phyloP scores from a whole-genome alignment of 2,888 invertebrate genomes.

The Panopea generosa region DNA sequence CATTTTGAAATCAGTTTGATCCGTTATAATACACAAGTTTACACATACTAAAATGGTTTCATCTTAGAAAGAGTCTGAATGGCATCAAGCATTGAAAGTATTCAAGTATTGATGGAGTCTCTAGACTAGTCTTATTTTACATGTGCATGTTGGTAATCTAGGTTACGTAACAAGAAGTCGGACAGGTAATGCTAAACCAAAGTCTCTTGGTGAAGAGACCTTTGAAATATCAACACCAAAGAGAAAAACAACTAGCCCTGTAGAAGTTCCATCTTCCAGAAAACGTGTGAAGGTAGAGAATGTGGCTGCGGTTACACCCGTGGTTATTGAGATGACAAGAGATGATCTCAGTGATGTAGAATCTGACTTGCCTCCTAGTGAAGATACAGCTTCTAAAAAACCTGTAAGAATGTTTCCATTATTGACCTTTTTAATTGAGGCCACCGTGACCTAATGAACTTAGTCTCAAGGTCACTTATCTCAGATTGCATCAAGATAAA shows the following conservation, averaged over 20 bases:
- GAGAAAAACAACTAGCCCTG: conserved; percentile 5
- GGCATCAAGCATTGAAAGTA: no score
- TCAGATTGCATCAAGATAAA: no score
- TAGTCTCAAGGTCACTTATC: no score
- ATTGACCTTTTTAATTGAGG: no score
- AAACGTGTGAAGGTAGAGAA: conserved; percentile 25
- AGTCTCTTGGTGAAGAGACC: conserved; percentile 41
- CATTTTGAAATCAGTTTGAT: no score
- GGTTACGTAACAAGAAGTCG: conserved; percentile 54
- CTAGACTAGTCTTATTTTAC: no score
- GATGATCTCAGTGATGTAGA: conserved; percentile 11
- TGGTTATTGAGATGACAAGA: neutral
- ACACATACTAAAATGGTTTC: no score
- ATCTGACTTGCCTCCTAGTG: neutral
- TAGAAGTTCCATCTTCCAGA: neutral
- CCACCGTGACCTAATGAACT: no score
- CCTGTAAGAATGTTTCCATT: conserved; percentile 5
- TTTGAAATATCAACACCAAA: conserved; percentile 37
- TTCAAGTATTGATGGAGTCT: no score
- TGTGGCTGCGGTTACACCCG: neutral
- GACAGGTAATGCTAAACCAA: conserved; percentile 54
- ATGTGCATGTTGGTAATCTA: no score
- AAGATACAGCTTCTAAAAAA: conserved; percentile 1
- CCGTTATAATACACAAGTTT: no score
- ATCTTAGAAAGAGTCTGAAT: no score